Percentiles rank a stretch among this genome's conserved stretches.
These are phyloP conservation scores for Pelecanoides urinatrix DNA, from an alignment of 2,113 vertebrate genomes.

Conservation along the genomic window DNA sequence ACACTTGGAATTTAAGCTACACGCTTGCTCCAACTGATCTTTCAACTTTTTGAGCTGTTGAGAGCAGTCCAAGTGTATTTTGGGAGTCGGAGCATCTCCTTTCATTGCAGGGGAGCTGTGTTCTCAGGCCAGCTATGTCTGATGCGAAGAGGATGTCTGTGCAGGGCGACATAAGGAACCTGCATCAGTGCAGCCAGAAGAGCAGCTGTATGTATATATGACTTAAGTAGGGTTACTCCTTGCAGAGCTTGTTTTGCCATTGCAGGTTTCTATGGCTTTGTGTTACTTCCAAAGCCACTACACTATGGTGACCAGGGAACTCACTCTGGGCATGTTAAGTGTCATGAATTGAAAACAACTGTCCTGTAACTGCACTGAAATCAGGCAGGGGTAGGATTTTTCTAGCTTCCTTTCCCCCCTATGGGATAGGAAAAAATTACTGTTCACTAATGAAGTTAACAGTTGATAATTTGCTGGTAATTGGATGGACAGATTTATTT, in stretches of 20 bases:
- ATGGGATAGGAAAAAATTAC: background rate
- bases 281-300: background rate
- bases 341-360: background rate
- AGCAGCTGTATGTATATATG: background rate
- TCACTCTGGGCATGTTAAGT: background rate
- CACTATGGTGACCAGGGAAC: background rate
- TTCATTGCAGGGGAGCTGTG: background rate
- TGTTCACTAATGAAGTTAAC: conserved; percentile 35
- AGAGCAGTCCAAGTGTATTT: background rate
- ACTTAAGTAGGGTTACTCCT: background rate
- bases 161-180: background rate
- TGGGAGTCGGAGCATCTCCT: accelerated
- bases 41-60: background rate
- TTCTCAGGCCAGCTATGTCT: background rate
- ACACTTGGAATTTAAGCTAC: background rate
- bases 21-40: background rate
- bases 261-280: accelerated
- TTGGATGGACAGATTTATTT: conserved; percentile 59
- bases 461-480: conserved; percentile 53
- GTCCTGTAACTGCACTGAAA: background rate
- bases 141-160: background rate
- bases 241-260: background rate
- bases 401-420: background rate
- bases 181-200: background rate
- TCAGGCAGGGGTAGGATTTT: background rate